Base-by-base conservation (phyloP, 2,113 vertebrate genomes). In the Hippocampus zosterae region DNA sequence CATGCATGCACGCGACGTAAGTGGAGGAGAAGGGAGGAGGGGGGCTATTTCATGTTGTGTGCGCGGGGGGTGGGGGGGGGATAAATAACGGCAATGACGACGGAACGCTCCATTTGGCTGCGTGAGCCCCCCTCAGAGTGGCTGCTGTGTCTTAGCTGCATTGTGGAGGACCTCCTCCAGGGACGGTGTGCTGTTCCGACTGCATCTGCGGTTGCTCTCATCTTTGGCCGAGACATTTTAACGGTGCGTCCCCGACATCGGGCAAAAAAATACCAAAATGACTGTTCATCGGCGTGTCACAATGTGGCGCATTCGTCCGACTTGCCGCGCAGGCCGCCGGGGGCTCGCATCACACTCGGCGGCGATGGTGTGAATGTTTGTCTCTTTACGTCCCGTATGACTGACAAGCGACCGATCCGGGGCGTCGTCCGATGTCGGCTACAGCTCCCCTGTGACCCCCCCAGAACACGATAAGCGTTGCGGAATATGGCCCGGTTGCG, bases 141-240 rank as follows among this genome's bases (percentile, higher is more conserved):
- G 68, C 62, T 76, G 73, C 70, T 78, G 80, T 67, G 44, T 82
- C 73, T 70, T 56, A 81, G 79, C 86, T 83, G 82, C 76, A 79
- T 59, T 76, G 81, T 76, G 66, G 78, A 82, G 70, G 57, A 41
- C 68, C 81, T 81, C 75, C 77, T 83, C 72, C 78, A 61, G 78
- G 70, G 73, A 79, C 75, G 50, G 63, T 71, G 70, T 81, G 72
- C 79, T 81, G 76, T 79, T 85, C 23, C 33, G 2, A 77, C 77
- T 81, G 80, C 78, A 81, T 81, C 63, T 74, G 72, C 75, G 18
- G 4, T 50, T 50, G 46, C 46, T 16, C 46, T 16, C 61, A 69
- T 80, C 76, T 60, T 82, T 61, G 57, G 44, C 18, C 21, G 27
- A 52, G 68, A 55, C 55, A 66, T 44, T 72, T 13, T 52, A 42